Percentiles rank a stretch among this genome's conserved stretches.
Evolutionary conservation across 2,888 invertebrate genomes (phyloP).

Genomic region (Spodoptera picta): DNA sequence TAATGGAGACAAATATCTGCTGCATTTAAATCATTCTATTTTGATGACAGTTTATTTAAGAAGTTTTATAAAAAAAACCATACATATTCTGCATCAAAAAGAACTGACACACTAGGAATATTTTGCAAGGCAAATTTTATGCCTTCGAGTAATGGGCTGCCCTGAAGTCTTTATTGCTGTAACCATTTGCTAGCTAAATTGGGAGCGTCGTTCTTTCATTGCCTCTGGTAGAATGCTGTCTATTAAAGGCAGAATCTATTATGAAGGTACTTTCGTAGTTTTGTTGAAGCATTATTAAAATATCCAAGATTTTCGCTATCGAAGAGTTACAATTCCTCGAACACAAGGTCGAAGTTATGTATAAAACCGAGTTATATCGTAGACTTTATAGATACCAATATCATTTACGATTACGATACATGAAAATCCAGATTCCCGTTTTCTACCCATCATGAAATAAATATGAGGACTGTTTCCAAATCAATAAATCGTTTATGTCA

Average conservation of each 20-base stretch:
- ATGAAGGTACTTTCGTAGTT: not conserved
- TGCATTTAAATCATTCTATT: constrained; percentile 44
- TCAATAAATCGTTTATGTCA: constrained; percentile 68
- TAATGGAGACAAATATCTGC: constrained; percentile 55
- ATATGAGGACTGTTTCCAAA: constrained; percentile 55
- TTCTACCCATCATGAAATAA: constrained; percentile 21
- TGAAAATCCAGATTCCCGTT: constrained; percentile 15
- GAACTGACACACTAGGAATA: constrained; percentile 16
- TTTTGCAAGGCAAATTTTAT: constrained; percentile 51
- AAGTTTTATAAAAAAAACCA: constrained; percentile 15
- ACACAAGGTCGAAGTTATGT: too few species aligned
- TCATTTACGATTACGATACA: not conserved
- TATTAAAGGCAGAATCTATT: constrained; percentile 18
- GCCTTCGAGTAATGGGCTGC: constrained; percentile 25
- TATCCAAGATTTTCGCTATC: too few species aligned
- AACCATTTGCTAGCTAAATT: constrained; percentile 43
- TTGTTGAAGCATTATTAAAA: too few species aligned
- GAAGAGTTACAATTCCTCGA: too few species aligned
- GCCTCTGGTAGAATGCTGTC: constrained; percentile 12
- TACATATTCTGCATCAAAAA: constrained; percentile 23
- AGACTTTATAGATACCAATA: too few species aligned
- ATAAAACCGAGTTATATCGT: too few species aligned
- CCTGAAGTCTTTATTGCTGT: constrained; percentile 34
- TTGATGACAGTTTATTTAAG: constrained; percentile 32
- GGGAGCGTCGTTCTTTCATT: constrained; percentile 16